These are phyloP conservation scores for Magallana angulata DNA, from an alignment of 1,140 invertebrate genomes.

Conservation along the genomic window DNA sequence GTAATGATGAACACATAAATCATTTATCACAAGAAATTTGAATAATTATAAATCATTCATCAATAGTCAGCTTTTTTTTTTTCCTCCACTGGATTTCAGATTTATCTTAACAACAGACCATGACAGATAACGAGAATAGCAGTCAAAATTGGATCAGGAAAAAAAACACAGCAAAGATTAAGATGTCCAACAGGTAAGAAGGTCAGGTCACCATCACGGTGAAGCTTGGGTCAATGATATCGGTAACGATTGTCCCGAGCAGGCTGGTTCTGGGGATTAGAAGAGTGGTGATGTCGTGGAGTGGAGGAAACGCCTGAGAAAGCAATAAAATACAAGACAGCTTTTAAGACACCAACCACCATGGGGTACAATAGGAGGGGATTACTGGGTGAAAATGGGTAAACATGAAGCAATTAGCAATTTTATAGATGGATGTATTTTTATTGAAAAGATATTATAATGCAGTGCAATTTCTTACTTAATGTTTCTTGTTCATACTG, in stretches of 20 bases:
- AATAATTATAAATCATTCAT: no score
- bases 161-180: constrained; percentile 27
- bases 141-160: constrained; percentile 28
- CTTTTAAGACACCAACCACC: constrained; percentile 37
- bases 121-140: constrained; percentile 15
- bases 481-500: no score
- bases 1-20: no score
- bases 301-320: constrained; percentile 51
- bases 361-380: neutral
- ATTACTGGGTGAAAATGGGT: neutral
- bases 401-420: constrained; percentile 28
- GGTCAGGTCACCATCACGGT: constrained; percentile 36
- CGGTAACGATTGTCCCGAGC: constrained; percentile 54
- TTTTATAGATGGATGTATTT: constrained; percentile 1
- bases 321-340: constrained; percentile 37
- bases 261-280: constrained; percentile 49
- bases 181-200: constrained; percentile 41
- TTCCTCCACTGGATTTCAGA: neutral
- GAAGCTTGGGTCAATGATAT: constrained; percentile 57
- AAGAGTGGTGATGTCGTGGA: constrained; percentile 57
- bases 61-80: neutral
- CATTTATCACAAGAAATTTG: no score
- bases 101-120: neutral
- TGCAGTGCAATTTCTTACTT: no score
- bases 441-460: no score